Percentiles rank a stretch among this genome's conserved stretches.
Conservation (phyloP, 2,888 invertebrate genomes). For the Drosophila setosimentum region DNA sequence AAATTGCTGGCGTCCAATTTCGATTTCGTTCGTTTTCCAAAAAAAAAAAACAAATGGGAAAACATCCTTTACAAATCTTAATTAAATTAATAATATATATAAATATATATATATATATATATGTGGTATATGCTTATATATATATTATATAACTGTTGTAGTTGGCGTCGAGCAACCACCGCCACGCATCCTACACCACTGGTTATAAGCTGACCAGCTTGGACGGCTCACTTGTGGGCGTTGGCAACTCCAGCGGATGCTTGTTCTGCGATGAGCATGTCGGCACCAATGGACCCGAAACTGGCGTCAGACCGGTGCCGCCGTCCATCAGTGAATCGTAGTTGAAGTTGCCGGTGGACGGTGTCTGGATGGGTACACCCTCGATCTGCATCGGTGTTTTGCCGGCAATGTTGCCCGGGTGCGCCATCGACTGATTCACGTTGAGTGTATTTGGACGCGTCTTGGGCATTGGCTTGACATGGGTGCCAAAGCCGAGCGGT, state of each 20-base stretch:
- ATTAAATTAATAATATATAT: constrained; percentile 38
- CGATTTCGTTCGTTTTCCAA: constrained; percentile 44
- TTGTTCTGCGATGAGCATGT: constrained; percentile 91
- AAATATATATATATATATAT: constrained; percentile 5
- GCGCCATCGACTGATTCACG: constrained; percentile 87
- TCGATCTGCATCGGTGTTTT: constrained; percentile 88
- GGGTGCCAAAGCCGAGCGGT: constrained; percentile 67
- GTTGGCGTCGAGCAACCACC: constrained; percentile 36
- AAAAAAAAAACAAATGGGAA: constrained; percentile 65
- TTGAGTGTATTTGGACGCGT: constrained; percentile 90
- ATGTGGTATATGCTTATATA: constrained; percentile 58
- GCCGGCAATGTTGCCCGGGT: constrained; percentile 50
- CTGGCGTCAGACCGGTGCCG: constrained; percentile 96
- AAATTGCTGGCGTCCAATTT: not conserved
- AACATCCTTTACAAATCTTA: constrained; percentile 67
- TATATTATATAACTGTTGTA: constrained; percentile 65
- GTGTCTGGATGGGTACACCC: constrained; percentile 94
- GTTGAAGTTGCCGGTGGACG: constrained; percentile 94
- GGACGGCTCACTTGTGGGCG: constrained; percentile 90
- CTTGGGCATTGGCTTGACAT: constrained; percentile 80
- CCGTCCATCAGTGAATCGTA: constrained; percentile 97
- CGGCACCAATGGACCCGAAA: constrained; percentile 89
- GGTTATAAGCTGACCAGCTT: constrained; percentile 94
- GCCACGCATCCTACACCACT: constrained; percentile 73
- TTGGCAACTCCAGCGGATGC: constrained; percentile 89